Conservation (phyloP, 2,113 vertebrate genomes). For the Lepisosteus oculatus region DNA sequence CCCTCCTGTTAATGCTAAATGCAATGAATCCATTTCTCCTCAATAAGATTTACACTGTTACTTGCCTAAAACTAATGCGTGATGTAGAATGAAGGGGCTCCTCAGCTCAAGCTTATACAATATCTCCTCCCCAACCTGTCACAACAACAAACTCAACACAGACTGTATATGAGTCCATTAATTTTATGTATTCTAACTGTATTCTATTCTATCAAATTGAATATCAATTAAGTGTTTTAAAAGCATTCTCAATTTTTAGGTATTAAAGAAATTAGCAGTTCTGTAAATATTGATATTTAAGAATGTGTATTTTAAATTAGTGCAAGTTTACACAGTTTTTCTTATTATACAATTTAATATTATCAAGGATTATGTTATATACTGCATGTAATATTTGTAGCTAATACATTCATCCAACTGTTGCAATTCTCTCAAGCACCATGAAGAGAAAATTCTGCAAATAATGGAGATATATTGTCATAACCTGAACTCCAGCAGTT, state of each 20-base stretch:
- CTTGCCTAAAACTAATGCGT: neutral
- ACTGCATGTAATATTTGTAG: no score
- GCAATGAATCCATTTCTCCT: conserved; percentile 1
- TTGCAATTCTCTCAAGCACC: neutral
- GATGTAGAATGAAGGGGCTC: neutral
- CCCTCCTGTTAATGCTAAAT: neutral
- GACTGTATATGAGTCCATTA: conserved; percentile 7
- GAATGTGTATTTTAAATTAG: no score
- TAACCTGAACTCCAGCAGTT: neutral
- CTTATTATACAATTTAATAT: no score
- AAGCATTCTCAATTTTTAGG: no score
- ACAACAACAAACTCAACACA: neutral
- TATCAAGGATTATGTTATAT: no score
- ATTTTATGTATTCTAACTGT: neutral
- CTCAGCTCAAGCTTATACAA: neutral
- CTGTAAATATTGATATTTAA: no score
- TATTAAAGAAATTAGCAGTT: no score
- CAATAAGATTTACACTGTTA: neutral
- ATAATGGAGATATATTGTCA: neutral
- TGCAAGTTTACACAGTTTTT: no score
- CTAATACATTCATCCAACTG: neutral
- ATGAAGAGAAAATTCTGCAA: neutral
- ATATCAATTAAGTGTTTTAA: no score
- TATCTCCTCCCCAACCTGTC: conserved; percentile 18
- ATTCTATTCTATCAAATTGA: neutral